Percentiles rank a stretch among this genome's conserved stretches.
These are phyloP conservation scores for Pyrochroa serraticornis DNA, from an alignment of 2,888 invertebrate species.

Conservation along the genomic window DNA sequence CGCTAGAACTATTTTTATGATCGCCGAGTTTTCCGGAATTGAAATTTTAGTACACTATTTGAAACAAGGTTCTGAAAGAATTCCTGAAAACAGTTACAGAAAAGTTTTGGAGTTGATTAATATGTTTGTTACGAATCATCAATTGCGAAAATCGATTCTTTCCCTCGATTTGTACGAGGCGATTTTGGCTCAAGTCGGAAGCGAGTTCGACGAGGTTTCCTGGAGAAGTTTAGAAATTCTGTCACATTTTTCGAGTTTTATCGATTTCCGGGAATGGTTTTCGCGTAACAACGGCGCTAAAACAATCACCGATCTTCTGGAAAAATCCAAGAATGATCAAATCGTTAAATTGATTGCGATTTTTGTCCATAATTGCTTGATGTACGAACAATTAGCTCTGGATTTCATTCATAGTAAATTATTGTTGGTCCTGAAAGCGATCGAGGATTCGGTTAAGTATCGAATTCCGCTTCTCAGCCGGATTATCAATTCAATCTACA, in stretches of 20 bases:
- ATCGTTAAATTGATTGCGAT: conserved; percentile 40
- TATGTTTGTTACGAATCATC: conserved; percentile 36
- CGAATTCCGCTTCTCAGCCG: conserved; percentile 39
- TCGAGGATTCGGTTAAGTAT: conserved; percentile 28
- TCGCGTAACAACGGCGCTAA: conserved; percentile 34
- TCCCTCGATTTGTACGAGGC: conserved; percentile 33
- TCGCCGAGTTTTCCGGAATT: conserved; percentile 36
- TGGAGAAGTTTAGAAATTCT: conserved; percentile 39
- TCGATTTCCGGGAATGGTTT: conserved; percentile 38
- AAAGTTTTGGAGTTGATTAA: conserved; percentile 41
- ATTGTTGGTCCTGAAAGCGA: conserved; percentile 33
- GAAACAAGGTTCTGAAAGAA: conserved; percentile 28
- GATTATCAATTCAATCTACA: conserved; percentile 41
- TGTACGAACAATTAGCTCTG: conserved; percentile 39
- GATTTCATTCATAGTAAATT: conserved; percentile 37
- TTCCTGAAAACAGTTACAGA: conserved; percentile 35
- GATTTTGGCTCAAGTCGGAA: conserved; percentile 32
- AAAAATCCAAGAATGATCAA: conserved; percentile 29
- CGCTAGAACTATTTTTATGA: conserved; percentile 37
- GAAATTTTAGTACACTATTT: conserved; percentile 40
- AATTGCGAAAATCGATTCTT: conserved; percentile 35
- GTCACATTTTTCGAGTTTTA: conserved; percentile 30
- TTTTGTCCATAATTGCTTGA: conserved; percentile 43
- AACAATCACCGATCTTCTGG: conserved; percentile 35
- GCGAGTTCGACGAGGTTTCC: conserved; percentile 27